Base-by-base conservation (phyloP, 1,140 invertebrate species). In the Colletes gigas region DNA sequence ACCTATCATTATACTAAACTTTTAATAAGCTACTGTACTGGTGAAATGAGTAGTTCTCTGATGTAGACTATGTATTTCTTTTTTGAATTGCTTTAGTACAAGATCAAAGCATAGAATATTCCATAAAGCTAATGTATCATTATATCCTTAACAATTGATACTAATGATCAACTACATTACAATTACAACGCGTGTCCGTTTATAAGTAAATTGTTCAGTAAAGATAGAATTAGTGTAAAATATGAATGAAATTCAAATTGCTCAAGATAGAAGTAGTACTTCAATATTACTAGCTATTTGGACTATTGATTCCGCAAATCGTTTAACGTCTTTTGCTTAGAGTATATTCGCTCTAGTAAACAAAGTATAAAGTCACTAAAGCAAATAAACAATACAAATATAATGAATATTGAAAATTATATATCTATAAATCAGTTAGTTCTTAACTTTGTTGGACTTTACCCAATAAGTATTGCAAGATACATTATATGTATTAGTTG, bases 361-460 rank as follows among this genome's bases (percentile, higher is more conserved):
- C 52, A 6, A 54, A 39, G 30, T 78, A 21, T 78, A 67, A 68
- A 78, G 52, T 65, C 14, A 30, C 14, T 6, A n/a, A 7, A 47
- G 52, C 10, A 62, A 30, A 41, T 57, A 70, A 68, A 19, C 14
- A 30, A 59, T 30, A 15, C 21, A 78, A 65, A 47, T 65, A 77
- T 41, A 54, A 88, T 86, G 77, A 67, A 88, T 73, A 82, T 88
- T 52, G 76, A 86, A 55, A 57, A 86, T 66, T 90, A 86, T 52
- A 19, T 87, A 30, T 66, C 67, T 63, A 81, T 88, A 63, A 90
- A 90, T 62, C 83, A 54, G 74, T 71, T 79, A 59, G 84, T 89
- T 81, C 72, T 90, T 50, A 83, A 83, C 55, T 59, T 90, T 57
- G 85, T 86, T 44, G 89, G 89, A 12, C 72, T 90, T 59, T 89